A percentile compares a stretch with the other conserved stretches of the same genome.
These are phyloP conservation scores for Hestina assimilis DNA, from an alignment of 1,140 invertebrate genomes.

Conservation along the genomic window DNA sequence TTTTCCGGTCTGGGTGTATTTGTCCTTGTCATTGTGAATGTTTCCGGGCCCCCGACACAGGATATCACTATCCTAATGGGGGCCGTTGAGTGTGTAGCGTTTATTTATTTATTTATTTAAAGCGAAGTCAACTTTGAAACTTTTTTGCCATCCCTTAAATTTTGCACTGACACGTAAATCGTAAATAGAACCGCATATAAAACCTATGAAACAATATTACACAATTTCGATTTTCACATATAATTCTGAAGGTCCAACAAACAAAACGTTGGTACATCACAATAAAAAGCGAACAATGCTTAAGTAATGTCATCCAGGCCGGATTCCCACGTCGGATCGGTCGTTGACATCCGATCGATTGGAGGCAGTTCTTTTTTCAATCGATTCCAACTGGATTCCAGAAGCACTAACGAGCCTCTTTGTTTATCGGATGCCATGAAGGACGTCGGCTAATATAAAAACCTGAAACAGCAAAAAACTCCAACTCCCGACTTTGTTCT, in stretches of 20 bases:
- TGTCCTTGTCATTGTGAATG: too few relatives aligned
- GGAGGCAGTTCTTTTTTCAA: constrained; percentile 48
- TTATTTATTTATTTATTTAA: neutral
- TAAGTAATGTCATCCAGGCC: constrained; percentile 48
- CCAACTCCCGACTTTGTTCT: constrained; percentile 4
- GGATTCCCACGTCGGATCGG: constrained; percentile 66
- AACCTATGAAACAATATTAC: too few relatives aligned
- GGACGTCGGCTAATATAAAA: constrained; percentile 39
- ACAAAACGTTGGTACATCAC: constrained; percentile 28
- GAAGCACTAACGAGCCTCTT: constrained; percentile 49
- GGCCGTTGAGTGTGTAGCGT: too few relatives aligned
- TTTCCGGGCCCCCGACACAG: too few relatives aligned
- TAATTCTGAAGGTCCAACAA: neutral
- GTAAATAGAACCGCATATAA: too few relatives aligned
- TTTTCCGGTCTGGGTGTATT: too few relatives aligned
- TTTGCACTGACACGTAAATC: too few relatives aligned
- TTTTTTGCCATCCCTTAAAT: too few relatives aligned
- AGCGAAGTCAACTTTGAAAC: too few relatives aligned
- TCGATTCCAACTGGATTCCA: constrained; percentile 51
- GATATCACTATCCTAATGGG: too few relatives aligned
- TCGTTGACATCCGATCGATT: constrained; percentile 63
- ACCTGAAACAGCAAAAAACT: constrained; percentile 15
- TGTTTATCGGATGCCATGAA: constrained; percentile 48
- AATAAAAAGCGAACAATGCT: constrained; percentile 58
- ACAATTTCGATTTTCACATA: too few relatives aligned